Percentiles rank a stretch among this genome's conserved stretches.
Conservation (phyloP, 2,888 invertebrate genomes). For the Frankliniella intonsa region DNA sequence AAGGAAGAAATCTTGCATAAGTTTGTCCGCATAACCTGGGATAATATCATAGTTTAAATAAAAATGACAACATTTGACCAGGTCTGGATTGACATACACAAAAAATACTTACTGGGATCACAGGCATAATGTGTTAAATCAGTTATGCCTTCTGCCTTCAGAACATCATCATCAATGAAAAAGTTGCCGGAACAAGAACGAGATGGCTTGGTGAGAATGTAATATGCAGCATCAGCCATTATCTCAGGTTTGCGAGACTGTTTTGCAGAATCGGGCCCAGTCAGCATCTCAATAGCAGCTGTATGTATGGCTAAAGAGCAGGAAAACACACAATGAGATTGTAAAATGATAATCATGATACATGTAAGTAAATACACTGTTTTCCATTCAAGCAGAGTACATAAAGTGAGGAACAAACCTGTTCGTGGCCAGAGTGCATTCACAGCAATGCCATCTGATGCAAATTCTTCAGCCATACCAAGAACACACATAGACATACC, state of each 20-base stretch:
- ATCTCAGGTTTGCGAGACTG: conserved; percentile 76
- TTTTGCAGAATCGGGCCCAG: conserved; percentile 59
- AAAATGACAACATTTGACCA: not conserved
- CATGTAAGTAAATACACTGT: not conserved
- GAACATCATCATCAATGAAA: conserved; percentile 84
- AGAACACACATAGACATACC: conserved; percentile 98
- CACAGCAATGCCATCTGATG: conserved; percentile 74
- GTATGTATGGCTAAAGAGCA: conserved; percentile 73
- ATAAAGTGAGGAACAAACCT: conserved; percentile 50
- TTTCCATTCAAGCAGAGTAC: not conserved
- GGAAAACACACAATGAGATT: not conserved
- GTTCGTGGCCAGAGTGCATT: conserved; percentile 97
- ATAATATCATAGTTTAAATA: not conserved
- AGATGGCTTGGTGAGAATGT: conserved; percentile 73
- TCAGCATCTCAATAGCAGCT: conserved; percentile 85
- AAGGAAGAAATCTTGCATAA: not conserved
- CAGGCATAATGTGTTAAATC: conserved; percentile 81
- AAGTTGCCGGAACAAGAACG: conserved; percentile 77
- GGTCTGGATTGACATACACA: not conserved
- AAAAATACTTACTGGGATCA: conserved; percentile 59
- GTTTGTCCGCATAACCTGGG: not conserved
- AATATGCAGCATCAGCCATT: conserved; percentile 84
- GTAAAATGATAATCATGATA: not conserved
- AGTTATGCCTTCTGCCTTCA: conserved; percentile 70
- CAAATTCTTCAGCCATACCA: conserved; percentile 92